Evolutionary conservation across 2,888 invertebrate genomes (phyloP), one percentile per base, ranked within the genome.

Genomic region (Drosophila koepferae): DNA sequence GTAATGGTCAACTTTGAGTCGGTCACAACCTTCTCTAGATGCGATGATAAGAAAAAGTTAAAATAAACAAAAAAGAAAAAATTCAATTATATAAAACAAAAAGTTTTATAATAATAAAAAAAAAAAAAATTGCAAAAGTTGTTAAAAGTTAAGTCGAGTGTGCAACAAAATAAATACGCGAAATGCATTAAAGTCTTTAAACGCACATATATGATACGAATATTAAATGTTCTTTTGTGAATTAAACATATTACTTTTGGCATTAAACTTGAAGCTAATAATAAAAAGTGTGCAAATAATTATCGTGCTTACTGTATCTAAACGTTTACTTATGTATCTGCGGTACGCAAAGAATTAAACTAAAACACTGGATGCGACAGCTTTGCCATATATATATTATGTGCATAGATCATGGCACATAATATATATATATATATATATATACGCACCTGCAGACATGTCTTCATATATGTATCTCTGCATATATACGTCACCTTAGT

Each of bases 141-240:
- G 56, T 69, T 77, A 59, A 77, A 77, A 48, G 54, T 64, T 59
- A 63, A 82, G 69, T 66, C 68, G 58, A 74, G 68, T 71, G 71
- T 77, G 87, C 68, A 78, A 59, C 62, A 59, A 64, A 43, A 77
- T 46, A 53, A 71, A 62, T 68, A 67, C 56, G 53, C 38, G 31
- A 74, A 59, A 55, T 60, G 54, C 44, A 59, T 36, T 63, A 44
- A 54, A 41, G 60, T 41, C 34, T 31, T 48, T 36, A 18, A 14
- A 61, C 40, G 48, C n/a, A 41, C 36, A 62, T 3, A 72, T 41
- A 73, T 40, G 40, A 55, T 3, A 18, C 20, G 55, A 55, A 55
- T 55, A 28, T 16, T 28, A 41, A 41, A 41, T 41, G 36, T 41
- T 55, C 28, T 28, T 41, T 12, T 55, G 40, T 55, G 55, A 55